A percentile compares a stretch with the other conserved stretches of the same genome.
These are phyloP conservation scores for Andrena bucephala DNA, from an alignment of 2,888 invertebrate species.

Conservation along the genomic window DNA sequence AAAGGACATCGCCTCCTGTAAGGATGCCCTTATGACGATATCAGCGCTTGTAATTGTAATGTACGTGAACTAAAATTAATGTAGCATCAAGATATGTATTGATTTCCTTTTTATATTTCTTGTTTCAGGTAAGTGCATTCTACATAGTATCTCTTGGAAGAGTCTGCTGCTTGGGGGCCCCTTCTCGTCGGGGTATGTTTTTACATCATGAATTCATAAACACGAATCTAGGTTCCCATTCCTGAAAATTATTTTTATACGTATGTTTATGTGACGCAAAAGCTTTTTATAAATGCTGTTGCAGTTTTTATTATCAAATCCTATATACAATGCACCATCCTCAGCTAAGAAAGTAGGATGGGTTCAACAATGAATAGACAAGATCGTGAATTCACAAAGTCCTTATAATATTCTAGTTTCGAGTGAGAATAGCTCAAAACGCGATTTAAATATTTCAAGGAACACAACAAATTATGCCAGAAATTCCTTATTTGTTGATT, in stretches of 20 bases:
- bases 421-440: too few species aligned
- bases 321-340: constrained; percentile 7
- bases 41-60: constrained; percentile 42
- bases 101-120: constrained; percentile 47
- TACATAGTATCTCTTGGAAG: not conserved
- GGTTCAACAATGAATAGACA: constrained; percentile 10
- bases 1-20: constrained; percentile 46
- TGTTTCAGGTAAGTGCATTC: constrained; percentile 37
- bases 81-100: constrained; percentile 39
- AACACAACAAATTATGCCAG: too few species aligned
- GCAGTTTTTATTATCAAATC: constrained; percentile 12
- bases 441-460: too few species aligned
- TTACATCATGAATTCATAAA: not conserved
- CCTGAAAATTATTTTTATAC: not conserved
- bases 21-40: constrained; percentile 33
- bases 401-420: too few species aligned
- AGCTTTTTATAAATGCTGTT: too few species aligned
- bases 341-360: not conserved
- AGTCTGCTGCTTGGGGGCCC: not conserved
- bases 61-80: constrained; percentile 40
- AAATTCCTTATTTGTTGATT: too few species aligned
- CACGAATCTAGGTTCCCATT: not conserved
- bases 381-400: constrained; percentile 6
- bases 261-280: too few species aligned
- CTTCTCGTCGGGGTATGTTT: not conserved